Conservation (phyloP, 2,888 invertebrate species). For the Drepana falcataria region DNA sequence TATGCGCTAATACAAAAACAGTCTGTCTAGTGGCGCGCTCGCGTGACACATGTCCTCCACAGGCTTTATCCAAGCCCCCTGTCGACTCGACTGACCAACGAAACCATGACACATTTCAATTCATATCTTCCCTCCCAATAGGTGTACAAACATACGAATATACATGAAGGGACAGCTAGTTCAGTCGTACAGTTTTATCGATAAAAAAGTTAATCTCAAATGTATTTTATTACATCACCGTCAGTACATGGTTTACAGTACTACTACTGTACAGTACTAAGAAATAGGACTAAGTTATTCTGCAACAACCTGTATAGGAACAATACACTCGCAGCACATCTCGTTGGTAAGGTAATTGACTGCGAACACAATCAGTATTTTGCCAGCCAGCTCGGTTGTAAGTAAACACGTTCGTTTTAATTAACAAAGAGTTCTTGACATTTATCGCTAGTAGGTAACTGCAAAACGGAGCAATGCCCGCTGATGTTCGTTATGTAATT, state of each 20-base stretch:
- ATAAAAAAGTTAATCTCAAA: too few species aligned
- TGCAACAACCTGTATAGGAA: too few species aligned
- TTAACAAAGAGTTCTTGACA: constrained; percentile 30
- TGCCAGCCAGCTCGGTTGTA: constrained; percentile 17
- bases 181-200: too few species aligned
- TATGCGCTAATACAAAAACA: constrained; percentile 39
- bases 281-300: too few species aligned
- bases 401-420: constrained; percentile 31
- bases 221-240: too few species aligned
- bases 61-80: constrained; percentile 47
- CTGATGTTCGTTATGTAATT: constrained; percentile 21
- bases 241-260: background rate
- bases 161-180: background rate
- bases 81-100: constrained; percentile 22
- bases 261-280: background rate
- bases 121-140: constrained; percentile 20
- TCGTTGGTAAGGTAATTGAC: constrained; percentile 23
- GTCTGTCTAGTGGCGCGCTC: constrained; percentile 23
- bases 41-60: constrained; percentile 57
- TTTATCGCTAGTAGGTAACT: constrained; percentile 22
- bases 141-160: background rate
- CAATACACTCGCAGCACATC: too few species aligned
- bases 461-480: constrained; percentile 19
- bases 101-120: constrained; percentile 36
- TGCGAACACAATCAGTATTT: constrained; percentile 27